Base-by-base conservation (phyloP, 2,888 invertebrate species). In the Onchidella celtica region DNA sequence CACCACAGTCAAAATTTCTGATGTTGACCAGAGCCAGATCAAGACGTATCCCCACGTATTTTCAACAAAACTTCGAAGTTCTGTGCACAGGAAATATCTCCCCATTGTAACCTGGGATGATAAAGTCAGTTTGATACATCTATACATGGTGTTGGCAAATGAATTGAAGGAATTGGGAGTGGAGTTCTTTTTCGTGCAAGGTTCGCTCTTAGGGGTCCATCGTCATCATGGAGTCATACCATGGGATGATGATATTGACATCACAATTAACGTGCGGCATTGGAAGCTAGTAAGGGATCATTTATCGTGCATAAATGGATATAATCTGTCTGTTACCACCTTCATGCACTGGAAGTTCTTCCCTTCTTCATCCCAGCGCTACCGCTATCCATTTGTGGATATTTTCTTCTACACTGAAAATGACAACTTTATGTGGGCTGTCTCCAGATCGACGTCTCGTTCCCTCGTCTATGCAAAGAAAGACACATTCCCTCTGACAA, bases 361-460 rank as follows among this genome's bases (percentile, higher is more conserved):
- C 79, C 55, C 82, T 0, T 21, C 66, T 1, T 66, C 81, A 32
- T 27, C 34, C 2, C 59, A 57, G 11, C 21, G 24, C 14, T 9
- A 11, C 6, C 59, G 68, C 9, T 89, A 86, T 85, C 89, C 89
- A 4, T 88, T 87, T 78, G 79, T 89, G 21, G 88, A 89, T 74
- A 86, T 90, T 17, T 88, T 86, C 74, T 89, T 90, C 83, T 89
- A 84, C 78, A 83, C 70, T 0, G 86, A 87, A 66, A 87, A 90
- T 80, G 70, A 63, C 17, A 86, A 85, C 24, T 88, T 89, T 74
- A 61, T 90, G 9, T 86, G 84, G 85, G 87, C 70, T 17, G 61
- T 78, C 24, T 79, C 79, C 27, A 72, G 70, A 38, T 81, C 75
- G 0, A 72, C 81, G 27, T 82, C 73, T 3, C 75, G 27, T n/a